These are phyloP conservation scores for Caenorhabditis latens DNA, from an alignment of 1,140 invertebrate species.

Conservation along the genomic window DNA sequence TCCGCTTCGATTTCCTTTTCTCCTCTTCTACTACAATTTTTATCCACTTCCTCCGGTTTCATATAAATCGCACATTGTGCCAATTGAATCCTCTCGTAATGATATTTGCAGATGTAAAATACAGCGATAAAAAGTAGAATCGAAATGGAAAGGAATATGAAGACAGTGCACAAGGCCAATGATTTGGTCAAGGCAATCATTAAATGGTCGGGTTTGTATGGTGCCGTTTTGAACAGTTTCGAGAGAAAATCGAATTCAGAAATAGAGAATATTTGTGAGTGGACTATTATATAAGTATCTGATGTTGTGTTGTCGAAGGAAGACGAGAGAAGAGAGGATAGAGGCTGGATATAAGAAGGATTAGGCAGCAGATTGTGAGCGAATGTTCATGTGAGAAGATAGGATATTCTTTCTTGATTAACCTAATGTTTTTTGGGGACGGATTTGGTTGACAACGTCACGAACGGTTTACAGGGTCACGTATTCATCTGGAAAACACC, in stretches of 20 bases:
- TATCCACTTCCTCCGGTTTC: constrained; percentile 34
- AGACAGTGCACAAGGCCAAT: constrained; percentile 32
- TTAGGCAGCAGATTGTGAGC: constrained; percentile 40
- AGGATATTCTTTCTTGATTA: constrained; percentile 15
- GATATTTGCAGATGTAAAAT: constrained; percentile 42
- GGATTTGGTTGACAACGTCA: constrained; percentile 13
- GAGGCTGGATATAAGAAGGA: constrained; percentile 24
- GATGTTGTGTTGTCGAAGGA: not conserved
- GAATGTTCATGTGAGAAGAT: constrained; percentile 23
- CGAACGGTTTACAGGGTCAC: not conserved
- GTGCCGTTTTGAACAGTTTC: not conserved
- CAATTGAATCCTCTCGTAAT: constrained; percentile 28
- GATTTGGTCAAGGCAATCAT: constrained; percentile 42
- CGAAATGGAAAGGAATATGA: constrained; percentile 42
- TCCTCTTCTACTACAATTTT: not conserved
- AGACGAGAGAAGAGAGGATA: too few relatives aligned
- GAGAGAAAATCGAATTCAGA: not conserved
- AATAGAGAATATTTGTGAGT: not conserved
- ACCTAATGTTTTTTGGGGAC: constrained; percentile 33
- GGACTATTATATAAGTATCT: constrained; percentile 18
- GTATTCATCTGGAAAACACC: not conserved
- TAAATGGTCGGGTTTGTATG: not conserved
- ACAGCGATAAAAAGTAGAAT: constrained; percentile 33
- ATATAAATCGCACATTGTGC: constrained; percentile 12
- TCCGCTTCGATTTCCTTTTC: constrained; percentile 5